phyloP scores from a whole-genome alignment of 2,113 vertebrate species.

The Periophthalmus modestus region DNA sequence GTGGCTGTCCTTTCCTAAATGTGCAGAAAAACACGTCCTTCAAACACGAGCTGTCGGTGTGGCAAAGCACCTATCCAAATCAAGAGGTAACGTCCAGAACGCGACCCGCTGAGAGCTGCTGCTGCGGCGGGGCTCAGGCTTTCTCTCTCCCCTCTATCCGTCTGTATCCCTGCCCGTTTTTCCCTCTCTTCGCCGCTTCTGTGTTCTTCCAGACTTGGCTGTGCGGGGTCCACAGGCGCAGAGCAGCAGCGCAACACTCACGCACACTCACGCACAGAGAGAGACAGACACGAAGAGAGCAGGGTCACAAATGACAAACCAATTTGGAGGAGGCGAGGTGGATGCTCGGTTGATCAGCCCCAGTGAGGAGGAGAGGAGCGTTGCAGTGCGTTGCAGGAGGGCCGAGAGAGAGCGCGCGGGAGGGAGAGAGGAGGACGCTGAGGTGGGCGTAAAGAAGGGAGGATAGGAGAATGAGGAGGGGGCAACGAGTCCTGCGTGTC shows the following conservation, averaged over 20 bases:
- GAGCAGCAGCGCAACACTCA: too few relatives aligned
- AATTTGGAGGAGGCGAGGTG: slow-evolving; percentile 68
- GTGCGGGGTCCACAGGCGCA: slow-evolving; percentile 55
- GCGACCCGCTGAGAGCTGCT: slow-evolving; percentile 53
- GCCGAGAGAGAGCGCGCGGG: slow-evolving; percentile 23
- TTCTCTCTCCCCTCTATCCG: slow-evolving; percentile 33
- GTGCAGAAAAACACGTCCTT: slow-evolving; percentile 6
- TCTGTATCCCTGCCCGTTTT: slow-evolving; percentile 26
- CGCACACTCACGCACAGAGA: slow-evolving; percentile 20
- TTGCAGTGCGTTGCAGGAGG: slow-evolving; percentile 60
- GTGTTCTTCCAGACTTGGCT: slow-evolving; percentile 45
- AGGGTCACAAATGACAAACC: slow-evolving; percentile 76
- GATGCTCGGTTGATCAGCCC: slow-evolving; percentile 65
- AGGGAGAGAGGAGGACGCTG: slow-evolving; percentile 19
- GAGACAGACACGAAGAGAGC: slow-evolving; percentile 22
- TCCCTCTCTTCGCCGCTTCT: slow-evolving; percentile 32
- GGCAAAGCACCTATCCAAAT: slow-evolving; percentile 65
- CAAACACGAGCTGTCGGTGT: slow-evolving; percentile 26
- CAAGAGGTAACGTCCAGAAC: slow-evolving; percentile 45
- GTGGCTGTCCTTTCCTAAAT: slow-evolving; percentile 12
- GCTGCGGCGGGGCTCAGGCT: slow-evolving; percentile 38
- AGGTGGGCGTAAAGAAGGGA: slow-evolving; percentile 1
- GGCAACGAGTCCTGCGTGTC: slow-evolving; percentile 54
- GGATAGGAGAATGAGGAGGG: slow-evolving; percentile 15
- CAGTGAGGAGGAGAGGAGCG: slow-evolving; percentile 54